These are phyloP conservation scores for Dynastes hyllus DNA, from an alignment of 2,888 invertebrate genomes.

Conservation along the genomic window DNA sequence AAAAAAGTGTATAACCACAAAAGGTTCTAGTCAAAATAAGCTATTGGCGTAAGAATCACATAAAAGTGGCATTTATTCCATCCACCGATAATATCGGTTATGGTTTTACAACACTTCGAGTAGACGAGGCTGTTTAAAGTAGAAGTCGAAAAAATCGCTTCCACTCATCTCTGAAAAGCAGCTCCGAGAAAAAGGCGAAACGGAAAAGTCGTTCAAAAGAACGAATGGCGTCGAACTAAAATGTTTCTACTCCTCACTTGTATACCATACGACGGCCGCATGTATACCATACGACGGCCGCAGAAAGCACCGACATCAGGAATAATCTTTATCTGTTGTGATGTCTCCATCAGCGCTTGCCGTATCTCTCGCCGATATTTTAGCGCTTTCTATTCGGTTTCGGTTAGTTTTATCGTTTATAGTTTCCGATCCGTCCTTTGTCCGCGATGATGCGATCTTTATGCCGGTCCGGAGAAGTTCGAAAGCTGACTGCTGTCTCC, in stretches of 20 bases:
- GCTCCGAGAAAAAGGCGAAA: slow-evolving; percentile 27
- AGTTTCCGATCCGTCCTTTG: slow-evolving; percentile 68
- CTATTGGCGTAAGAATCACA: no score
- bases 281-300: slow-evolving; percentile 11
- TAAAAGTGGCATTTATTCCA: slow-evolving; percentile 16
- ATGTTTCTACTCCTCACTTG: neutral
- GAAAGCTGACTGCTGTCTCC: slow-evolving; percentile 46
- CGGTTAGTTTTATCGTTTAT: slow-evolving; percentile 69
- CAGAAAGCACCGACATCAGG: slow-evolving; percentile 42
- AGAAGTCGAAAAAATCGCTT: slow-evolving; percentile 20
- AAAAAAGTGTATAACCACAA: no score
- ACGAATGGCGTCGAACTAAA: slow-evolving; percentile 17
- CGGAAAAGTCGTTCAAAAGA: slow-evolving; percentile 41
- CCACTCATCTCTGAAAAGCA: slow-evolving; percentile 32
- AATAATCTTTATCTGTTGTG: slow-evolving; percentile 68
- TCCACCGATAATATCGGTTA: slow-evolving; percentile 4
- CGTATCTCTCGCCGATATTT: slow-evolving; percentile 65
- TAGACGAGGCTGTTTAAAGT: slow-evolving; percentile 9
- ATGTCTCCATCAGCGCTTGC: slow-evolving; percentile 62
- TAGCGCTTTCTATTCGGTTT: slow-evolving; percentile 65
- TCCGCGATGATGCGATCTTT: slow-evolving; percentile 60
- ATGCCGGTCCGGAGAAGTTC: slow-evolving; percentile 52
- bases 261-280: neutral
- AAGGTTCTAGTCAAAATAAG: no score
- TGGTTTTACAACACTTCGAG: slow-evolving; percentile 34